phyloP scores from a whole-genome alignment of 2,113 vertebrate genomes.

The Nanorana parkeri region DNA sequence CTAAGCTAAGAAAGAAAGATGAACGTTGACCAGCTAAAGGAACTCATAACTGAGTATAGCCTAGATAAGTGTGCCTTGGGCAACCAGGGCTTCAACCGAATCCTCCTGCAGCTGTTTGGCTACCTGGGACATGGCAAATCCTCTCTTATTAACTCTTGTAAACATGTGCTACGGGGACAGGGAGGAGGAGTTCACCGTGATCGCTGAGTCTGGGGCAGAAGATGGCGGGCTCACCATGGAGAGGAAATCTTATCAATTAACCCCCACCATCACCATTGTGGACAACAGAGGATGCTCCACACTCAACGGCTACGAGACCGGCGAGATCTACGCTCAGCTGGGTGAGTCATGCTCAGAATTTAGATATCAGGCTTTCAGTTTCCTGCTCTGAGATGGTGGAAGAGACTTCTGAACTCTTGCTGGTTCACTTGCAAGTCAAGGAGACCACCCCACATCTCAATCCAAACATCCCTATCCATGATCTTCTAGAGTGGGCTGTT shows the following conservation, averaged over 20 bases:
- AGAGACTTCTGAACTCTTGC: no score
- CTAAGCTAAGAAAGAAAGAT: no score
- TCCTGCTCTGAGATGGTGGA: no score
- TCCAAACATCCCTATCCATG: no score
- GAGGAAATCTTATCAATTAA: conserved; percentile 31
- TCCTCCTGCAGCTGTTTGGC: conserved; percentile 39
- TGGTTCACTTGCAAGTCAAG: no score
- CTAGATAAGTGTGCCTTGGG: conserved; percentile 25
- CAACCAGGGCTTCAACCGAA: conserved; percentile 34
- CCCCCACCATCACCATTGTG: conserved; percentile 34
- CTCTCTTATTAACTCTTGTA: conserved; percentile 36
- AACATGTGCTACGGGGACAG: neutral
- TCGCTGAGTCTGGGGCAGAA: neutral
- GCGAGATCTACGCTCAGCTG: conserved; percentile 35
- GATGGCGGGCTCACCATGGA: conserved; percentile 26
- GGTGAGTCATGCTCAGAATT: no score
- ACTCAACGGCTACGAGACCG: conserved; percentile 10
- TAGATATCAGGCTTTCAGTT: no score
- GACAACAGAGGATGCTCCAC: conserved; percentile 35
- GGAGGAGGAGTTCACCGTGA: neutral
- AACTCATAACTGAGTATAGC: neutral
- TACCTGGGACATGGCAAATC: conserved; percentile 47
- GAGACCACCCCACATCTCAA: no score
- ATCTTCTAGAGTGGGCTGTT: no score
- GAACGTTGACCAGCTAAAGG: conserved; percentile 11